These are phyloP conservation scores for Cantharis nigra DNA, from an alignment of 2,888 invertebrate genomes.

Conservation along the genomic window DNA sequence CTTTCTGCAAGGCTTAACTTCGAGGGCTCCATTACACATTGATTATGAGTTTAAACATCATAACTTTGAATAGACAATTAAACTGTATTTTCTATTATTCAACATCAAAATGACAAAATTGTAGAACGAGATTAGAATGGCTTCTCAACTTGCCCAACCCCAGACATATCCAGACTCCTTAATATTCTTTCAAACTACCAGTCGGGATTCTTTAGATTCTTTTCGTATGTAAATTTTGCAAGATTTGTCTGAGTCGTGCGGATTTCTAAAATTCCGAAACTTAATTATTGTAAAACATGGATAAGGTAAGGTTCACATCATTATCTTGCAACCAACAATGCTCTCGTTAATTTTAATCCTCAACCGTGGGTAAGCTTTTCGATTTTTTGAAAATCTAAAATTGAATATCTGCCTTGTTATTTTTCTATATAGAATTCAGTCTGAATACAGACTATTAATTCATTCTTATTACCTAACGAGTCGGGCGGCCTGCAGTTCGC, in stretches of 20 bases:
- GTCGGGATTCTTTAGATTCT: neutral
- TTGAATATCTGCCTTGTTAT: neutral
- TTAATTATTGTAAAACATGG: neutral
- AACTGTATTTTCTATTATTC: neutral
- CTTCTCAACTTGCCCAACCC: neutral
- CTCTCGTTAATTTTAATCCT: neutral
- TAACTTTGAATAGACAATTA: neutral
- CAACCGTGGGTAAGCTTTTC: neutral
- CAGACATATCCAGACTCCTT: neutral
- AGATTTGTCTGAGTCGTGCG: neutral
- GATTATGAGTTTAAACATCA: neutral
- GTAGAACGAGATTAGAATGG: neutral
- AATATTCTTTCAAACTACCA: neutral
- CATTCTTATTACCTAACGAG: too few relatives aligned
- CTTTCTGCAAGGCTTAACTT: neutral
- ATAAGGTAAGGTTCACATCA: neutral
- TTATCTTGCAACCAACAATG: neutral
- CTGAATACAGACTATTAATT: too few relatives aligned
- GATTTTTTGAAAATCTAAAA: neutral
- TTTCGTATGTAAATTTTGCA: constrained; percentile 1
- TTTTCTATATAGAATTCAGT: neutral
- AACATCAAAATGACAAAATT: neutral
- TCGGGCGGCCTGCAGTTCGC: too few relatives aligned
- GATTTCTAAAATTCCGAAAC: neutral
- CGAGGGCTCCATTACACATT: neutral